Evolutionary conservation across 2,888 invertebrate species (phyloP).

Genomic region (Capitulum mitella): DNA sequence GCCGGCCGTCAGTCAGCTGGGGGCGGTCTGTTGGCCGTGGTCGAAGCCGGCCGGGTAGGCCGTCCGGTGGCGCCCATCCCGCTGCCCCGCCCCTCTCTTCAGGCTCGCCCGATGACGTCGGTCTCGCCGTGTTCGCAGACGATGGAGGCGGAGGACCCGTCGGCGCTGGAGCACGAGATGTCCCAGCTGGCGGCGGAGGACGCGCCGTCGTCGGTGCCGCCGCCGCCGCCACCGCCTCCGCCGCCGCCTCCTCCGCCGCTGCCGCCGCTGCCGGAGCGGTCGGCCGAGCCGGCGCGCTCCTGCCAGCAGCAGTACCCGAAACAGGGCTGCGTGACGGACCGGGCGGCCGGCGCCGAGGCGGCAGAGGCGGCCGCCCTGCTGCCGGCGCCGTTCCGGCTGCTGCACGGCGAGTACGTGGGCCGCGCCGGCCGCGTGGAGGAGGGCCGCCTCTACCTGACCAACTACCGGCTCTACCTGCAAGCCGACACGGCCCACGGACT

Average conservation of each 20-base stretch:
- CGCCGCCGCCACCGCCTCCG: neutral
- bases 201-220: neutral
- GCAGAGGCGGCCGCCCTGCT: neutral
- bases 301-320: conserved; percentile 17
- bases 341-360: neutral
- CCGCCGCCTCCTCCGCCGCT: neutral
- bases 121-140: neutral
- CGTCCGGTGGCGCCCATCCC: too few species aligned
- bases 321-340: neutral
- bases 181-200: neutral
- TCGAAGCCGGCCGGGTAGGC: too few species aligned
- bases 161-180: neutral
- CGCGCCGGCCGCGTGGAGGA: neutral
- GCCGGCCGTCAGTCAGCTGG: too few species aligned
- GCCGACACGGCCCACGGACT: conserved; percentile 21
- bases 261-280: neutral
- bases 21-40: too few species aligned
- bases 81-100: too few species aligned
- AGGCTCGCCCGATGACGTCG: too few species aligned
- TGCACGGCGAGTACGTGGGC: conserved; percentile 9
- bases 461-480: conserved; percentile 33
- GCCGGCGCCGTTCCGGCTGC: conserved; percentile 12
- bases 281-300: neutral
- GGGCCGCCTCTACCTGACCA: conserved; percentile 29
- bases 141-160: conserved; percentile 1